Base-by-base conservation (phyloP, 2,888 invertebrate species). In the Conus canariensis region DNA sequence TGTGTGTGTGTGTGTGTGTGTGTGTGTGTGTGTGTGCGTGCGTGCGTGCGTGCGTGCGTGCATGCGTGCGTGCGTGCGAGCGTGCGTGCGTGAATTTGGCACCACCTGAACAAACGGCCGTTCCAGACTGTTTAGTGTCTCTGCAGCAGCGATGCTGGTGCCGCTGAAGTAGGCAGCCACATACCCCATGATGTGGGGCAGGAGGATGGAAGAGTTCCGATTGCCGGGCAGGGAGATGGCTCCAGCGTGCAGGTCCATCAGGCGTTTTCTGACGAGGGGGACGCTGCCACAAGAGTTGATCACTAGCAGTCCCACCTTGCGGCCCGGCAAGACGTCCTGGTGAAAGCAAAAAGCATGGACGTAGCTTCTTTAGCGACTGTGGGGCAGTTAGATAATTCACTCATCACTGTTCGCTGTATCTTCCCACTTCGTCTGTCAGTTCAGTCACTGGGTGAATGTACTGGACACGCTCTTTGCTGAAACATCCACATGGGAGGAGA, bases 191-290 rank as follows among this genome's bases (percentile, higher is more conserved):
- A 74, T 58, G 9, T 56, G 7, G 14, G 10, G 19, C 70, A 25
- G 4, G 10, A 87, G 10, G 6, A 12, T 19, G 74, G 67, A 30
- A 12, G 30, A 19, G 74, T 45, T 74, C 56, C 74, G 56, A 6
- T 58, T 9, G 0, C 58, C 58, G 5, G 88, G 83, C 64, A 83
- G 45, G 5, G 60, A 0, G 60, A 88, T 45, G 45, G 30, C 22
- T 12, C 88, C 83, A 1, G 82, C 56, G 88, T 83, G 45, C 22
- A 88, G 45, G 64, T 88, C 88, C 88, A 83, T 77, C 67, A 88
- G 83, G 4, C 56, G 56, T 60, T 83, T 60, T 30, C 67, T 25
- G 45, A 83, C 56, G n/a, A 80, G 64, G 56, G 56, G 67, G 0
- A 82, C 64, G 16, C 83, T 88, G 14, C 60, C 80, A 64, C 88